Base-by-base conservation (phyloP, 2,113 vertebrate genomes). In the Setophaga coronata region DNA sequence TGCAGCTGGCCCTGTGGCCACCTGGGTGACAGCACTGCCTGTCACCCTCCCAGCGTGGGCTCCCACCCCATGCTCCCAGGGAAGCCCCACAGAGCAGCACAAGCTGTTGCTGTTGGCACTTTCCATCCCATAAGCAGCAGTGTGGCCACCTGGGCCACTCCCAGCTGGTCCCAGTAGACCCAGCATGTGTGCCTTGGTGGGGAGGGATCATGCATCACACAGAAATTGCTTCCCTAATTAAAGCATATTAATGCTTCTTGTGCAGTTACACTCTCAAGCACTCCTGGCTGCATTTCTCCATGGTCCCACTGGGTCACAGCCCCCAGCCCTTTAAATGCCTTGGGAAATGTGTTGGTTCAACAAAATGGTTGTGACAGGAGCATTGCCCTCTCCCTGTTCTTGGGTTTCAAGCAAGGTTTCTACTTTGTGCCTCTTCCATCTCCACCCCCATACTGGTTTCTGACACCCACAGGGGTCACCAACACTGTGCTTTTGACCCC, bases 51-150 rank as follows among this genome's bases (percentile, higher is more conserved):
- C 8, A 16, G 54, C 1, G 0, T 21, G 26, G 25, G 17, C n/a
- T 93, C 24, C 1, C 3, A n/a, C 10, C 17, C 31, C 0, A 9
- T 16, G 25, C 51, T 67, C 43, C 33, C 36, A 4, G 7, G 19
- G 36, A 17, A 50, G 14, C 23, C 53, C 45, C 66, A 33, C 57
- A 12, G 50, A 56, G 87, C 76, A 79, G 83, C 61, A 64, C 36
- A 11, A 42, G 70, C 74, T 76, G 62, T 34, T 87, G 73, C 87
- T 69, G 16, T 24, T 50, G 33, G 34, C 57, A 40, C 18, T 51
- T 42, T 29, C 73, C 66, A 3, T 12, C 54, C 82, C 82, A 40
- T 4, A 25, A 65, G 40, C 69, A 65, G 88, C 88, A 45, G 13
- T 1, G 0, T 4, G 25, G 53, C 74, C 70, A 65, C 47, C 18